Percentiles rank a stretch among this genome's conserved stretches.
Evolutionary conservation across 2,888 invertebrate genomes (phyloP).

Genomic region (Amphipyra tragopoginis): DNA sequence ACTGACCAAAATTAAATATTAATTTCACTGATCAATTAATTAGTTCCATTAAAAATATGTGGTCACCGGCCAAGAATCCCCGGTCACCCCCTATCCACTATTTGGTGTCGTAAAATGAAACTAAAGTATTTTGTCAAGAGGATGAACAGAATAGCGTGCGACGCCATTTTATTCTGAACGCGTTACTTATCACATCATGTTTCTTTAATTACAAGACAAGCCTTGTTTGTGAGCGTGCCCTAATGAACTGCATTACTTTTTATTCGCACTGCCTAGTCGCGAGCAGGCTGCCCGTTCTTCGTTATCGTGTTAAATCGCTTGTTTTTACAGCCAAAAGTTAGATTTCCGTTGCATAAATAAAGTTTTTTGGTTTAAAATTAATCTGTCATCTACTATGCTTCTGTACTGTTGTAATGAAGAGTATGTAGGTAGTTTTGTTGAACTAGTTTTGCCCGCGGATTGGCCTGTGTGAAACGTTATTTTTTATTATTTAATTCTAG

Average conservation of each 20-base stretch:
- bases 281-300: neutral
- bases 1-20: no score
- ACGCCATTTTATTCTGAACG: no score
- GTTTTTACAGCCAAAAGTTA: constrained; percentile 47
- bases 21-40: no score
- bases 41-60: no score
- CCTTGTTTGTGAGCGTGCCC: neutral
- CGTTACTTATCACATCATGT: neutral
- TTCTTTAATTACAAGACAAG: neutral
- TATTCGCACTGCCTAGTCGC: neutral
- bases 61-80: no score
- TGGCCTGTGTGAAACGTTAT: neutral
- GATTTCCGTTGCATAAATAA: constrained; percentile 36
- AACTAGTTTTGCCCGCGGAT: neutral
- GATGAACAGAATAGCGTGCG: no score
- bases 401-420: neutral
- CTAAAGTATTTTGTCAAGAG: no score
- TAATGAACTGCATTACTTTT: neutral
- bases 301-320: constrained; percentile 16
- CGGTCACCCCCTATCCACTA: no score
- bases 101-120: no score
- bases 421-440: neutral
- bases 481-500: no score
- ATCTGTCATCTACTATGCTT: constrained; percentile 29
- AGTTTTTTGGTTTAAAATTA: constrained; percentile 34